Evolutionary conservation across 2,888 invertebrate genomes (phyloP).

Genomic region (Euzetes globulus): DNA sequence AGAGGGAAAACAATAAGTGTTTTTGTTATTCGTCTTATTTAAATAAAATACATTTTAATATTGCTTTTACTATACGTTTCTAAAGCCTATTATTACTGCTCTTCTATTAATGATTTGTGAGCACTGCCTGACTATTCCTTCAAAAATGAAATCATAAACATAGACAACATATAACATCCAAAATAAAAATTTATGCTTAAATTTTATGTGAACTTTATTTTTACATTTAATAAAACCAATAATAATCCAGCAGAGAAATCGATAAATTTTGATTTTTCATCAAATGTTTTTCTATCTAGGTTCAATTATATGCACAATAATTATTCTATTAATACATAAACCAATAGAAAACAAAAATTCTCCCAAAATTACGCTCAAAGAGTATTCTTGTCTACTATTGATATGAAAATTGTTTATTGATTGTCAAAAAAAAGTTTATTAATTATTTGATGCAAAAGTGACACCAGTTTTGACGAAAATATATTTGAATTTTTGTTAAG

Average conservation of each 20-base stretch:
- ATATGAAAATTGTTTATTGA: background rate
- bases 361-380: no score
- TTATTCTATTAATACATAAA: no score
- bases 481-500: slow-evolving; percentile 6
- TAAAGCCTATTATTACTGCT: background rate
- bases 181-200: background rate
- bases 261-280: no score
- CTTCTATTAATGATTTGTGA: slow-evolving; percentile 16
- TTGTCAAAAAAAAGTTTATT: background rate
- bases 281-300: no score
- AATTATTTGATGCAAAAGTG: background rate
- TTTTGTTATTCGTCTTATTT: no score
- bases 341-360: no score
- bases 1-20: no score
- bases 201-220: slow-evolving; percentile 6
- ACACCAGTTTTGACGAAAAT: background rate
- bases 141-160: background rate
- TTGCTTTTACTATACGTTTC: no score
- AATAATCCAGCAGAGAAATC: no score
- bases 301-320: no score
- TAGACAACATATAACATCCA: background rate
- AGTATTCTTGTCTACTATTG: no score
- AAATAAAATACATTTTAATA: no score
- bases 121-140: slow-evolving; percentile 16
- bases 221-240: background rate